These are phyloP conservation scores for Donacobius atricapilla DNA, from an alignment of 2,113 vertebrate species.

Conservation along the genomic window DNA sequence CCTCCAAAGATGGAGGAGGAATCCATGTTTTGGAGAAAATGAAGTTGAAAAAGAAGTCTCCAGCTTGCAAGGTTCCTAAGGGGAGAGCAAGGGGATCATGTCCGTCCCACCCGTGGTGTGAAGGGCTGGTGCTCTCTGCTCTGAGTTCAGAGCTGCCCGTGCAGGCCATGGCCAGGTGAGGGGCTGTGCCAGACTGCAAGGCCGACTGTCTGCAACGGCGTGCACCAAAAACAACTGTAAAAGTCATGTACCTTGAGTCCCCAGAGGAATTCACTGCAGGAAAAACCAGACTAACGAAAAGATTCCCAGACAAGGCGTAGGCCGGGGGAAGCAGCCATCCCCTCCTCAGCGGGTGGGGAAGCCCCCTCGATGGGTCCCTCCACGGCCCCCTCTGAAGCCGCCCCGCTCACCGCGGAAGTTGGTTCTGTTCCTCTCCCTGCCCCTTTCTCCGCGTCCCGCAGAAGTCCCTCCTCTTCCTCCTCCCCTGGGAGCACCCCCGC, in stretches of 20 bases:
- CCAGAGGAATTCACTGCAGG: background rate
- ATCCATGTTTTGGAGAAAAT: background rate
- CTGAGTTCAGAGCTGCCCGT: background rate
- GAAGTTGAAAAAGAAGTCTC: background rate
- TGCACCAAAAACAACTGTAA: background rate
- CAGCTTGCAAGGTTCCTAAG: background rate
- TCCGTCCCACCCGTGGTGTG: fast-evolving
- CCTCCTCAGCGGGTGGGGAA: conserved; percentile 84
- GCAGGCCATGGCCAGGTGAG: background rate
- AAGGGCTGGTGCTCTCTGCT: background rate
- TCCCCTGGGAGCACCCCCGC: conserved; percentile 87
- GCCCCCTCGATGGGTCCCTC: conserved; percentile 87
- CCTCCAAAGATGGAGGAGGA: background rate
- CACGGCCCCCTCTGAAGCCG: conserved; percentile 88
- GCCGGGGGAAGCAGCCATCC: background rate
- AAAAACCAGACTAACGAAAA: background rate
- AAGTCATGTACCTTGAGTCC: background rate
- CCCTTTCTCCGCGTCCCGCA: conserved; percentile 86
- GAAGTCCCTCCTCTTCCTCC: conserved; percentile 86
- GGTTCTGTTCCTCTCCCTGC: conserved; percentile 90
- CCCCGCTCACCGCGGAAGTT: conserved; percentile 94
- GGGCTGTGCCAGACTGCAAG: background rate
- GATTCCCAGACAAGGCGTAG: background rate
- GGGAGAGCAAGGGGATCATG: background rate
- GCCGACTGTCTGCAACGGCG: background rate